These are phyloP conservation scores for Macrobrachium rosenbergii DNA, from an alignment of 1,140 invertebrate species.

Conservation along the genomic window DNA sequence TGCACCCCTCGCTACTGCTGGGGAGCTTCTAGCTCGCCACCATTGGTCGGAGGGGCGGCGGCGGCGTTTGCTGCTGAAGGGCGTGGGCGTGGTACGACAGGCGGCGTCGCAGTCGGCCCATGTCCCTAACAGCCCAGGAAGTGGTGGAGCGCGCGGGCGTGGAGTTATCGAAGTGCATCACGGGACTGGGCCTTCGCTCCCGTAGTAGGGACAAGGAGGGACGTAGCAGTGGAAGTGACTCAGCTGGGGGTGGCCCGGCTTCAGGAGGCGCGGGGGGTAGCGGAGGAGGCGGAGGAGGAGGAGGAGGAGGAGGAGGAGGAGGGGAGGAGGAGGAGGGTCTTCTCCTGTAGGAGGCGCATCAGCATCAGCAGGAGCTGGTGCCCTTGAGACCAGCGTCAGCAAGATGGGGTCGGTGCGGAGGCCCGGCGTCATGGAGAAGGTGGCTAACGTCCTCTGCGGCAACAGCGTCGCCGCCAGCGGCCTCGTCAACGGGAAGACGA, in stretches of 20 bases:
- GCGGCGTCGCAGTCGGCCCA: conserved; percentile 47
- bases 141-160: conserved; percentile 90
- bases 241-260: conserved; percentile 27
- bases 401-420: conserved; percentile 72
- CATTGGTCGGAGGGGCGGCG: conserved; percentile 6
- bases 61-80: neutral
- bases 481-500: conserved; percentile 53
- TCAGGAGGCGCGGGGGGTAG: conserved; percentile 25
- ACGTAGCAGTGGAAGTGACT: conserved; percentile 83
- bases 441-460: conserved; percentile 86
- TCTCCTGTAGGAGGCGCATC: neutral
- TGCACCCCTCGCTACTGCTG: neutral
- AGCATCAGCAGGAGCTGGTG: neutral
- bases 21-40: too few relatives aligned
- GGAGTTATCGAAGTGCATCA: conserved; percentile 88
- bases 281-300: neutral
- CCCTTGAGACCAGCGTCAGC: neutral
- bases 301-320: conserved; percentile 30
- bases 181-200: conserved; percentile 75
- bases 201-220: conserved; percentile 69
- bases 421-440: conserved; percentile 85
- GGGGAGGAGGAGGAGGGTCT: conserved; percentile 12
- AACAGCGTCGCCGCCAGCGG: conserved; percentile 61
- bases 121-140: conserved; percentile 72
- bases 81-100: conserved; percentile 26